Conservation (phyloP, 92 coral and sea anemone genomes). For the Zoanthus sociatus region DNA sequence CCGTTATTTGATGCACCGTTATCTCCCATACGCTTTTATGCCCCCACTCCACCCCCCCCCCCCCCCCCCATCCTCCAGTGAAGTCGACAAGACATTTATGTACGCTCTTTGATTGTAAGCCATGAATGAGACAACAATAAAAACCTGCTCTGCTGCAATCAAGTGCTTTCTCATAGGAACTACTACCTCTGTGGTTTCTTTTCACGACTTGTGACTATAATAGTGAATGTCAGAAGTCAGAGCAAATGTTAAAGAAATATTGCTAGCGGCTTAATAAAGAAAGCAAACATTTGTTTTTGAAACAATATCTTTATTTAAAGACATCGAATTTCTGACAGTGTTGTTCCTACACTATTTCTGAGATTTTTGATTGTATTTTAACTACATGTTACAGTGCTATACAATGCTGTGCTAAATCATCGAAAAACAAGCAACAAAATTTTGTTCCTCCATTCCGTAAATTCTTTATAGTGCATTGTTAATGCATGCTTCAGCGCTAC, state of each 20-base stretch:
- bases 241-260: too few species aligned
- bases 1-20: too few species aligned
- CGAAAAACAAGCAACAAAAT: conserved; percentile 10
- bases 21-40: too few species aligned
- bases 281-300: neutral
- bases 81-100: too few species aligned
- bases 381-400: conserved; percentile 44
- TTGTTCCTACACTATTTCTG: conserved; percentile 47
- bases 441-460: conserved; percentile 33
- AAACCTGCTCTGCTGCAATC: too few species aligned
- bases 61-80: too few species aligned
- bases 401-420: conserved; percentile 46
- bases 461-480: conserved; percentile 39
- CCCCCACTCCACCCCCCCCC: too few species aligned
- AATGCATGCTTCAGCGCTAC: conserved; percentile 23
- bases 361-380: conserved; percentile 7
- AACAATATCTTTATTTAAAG: conserved; percentile 46
- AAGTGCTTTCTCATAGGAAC: too few species aligned
- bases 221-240: too few species aligned
- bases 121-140: conserved; percentile 45
- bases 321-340: conserved; percentile 43
- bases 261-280: too few species aligned
- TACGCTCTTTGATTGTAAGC: neutral
- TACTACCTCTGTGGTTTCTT: too few species aligned
- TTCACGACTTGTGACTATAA: too few species aligned